Evolutionary conservation across 2,888 invertebrate species (phyloP).

Genomic region (Herminia tarsipennalis): DNA sequence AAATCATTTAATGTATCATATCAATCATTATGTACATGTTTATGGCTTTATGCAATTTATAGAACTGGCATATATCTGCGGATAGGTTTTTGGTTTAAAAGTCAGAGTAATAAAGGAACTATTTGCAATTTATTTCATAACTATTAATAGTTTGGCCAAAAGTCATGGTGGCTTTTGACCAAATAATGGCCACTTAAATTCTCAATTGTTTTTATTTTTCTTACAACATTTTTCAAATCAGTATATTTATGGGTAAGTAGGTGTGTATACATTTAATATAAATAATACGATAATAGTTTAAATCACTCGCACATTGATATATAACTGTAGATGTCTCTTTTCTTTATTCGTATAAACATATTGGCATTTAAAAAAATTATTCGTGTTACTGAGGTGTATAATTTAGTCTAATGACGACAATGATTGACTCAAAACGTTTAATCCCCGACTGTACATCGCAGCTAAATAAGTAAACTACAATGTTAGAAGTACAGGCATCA

Average conservation of each 20-base stretch:
- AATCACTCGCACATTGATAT: background rate
- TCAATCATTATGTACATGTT: slow-evolving; percentile 18
- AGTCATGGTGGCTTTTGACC: slow-evolving; percentile 3
- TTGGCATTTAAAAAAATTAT: background rate
- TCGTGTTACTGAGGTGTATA: slow-evolving; percentile 3
- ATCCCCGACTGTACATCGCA: slow-evolving; percentile 6
- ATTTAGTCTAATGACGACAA: slow-evolving; percentile 22
- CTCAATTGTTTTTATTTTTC: no score
- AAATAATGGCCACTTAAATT: slow-evolving; percentile 1
- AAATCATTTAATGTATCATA: slow-evolving; percentile 9
- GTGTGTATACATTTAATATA: no score
- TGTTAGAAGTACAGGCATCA: slow-evolving; percentile 13
- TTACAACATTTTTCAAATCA: no score
- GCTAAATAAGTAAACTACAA: slow-evolving; percentile 4
- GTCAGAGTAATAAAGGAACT: slow-evolving; percentile 2
- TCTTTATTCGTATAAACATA: slow-evolving; percentile 1
- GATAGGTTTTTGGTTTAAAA: slow-evolving; percentile 1
- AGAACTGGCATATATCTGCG: background rate
- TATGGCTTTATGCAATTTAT: slow-evolving; percentile 20
- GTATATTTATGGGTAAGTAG: no score
- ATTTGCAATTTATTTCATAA: slow-evolving; percentile 4
- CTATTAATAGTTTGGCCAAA: background rate
- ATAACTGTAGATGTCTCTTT: background rate
- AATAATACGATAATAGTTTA: background rate
- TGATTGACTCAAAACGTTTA: slow-evolving; percentile 27